Evolutionary conservation across 2,113 vertebrate species (phyloP).

Genomic region (Leptocoma aspasia): DNA sequence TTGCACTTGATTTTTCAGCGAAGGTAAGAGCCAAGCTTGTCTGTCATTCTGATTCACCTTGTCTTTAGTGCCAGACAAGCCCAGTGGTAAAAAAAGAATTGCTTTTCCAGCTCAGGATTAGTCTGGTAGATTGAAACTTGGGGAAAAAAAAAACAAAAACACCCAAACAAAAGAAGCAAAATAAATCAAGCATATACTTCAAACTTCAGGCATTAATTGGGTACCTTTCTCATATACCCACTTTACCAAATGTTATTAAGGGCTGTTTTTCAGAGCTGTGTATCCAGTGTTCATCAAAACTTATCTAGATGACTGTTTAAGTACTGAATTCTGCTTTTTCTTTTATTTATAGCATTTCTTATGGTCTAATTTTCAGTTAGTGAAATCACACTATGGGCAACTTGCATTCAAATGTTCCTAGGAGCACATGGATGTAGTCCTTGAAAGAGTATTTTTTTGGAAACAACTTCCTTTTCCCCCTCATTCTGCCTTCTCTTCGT

Average conservation of each 20-base stretch:
- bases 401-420: background rate
- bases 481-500: background rate
- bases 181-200: background rate
- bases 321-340: background rate
- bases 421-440: background rate
- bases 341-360: background rate
- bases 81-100: background rate
- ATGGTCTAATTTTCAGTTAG: background rate
- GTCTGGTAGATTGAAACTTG: background rate
- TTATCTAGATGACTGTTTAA: background rate
- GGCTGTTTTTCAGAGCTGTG: background rate
- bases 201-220: background rate
- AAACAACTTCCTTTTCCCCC: background rate
- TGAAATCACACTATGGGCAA: background rate
- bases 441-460: background rate
- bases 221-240: background rate
- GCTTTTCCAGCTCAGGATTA: background rate
- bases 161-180: background rate
- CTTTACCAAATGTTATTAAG: background rate
- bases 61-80: background rate
- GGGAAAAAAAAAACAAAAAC: background rate
- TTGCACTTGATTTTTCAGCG: background rate
- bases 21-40: background rate
- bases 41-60: background rate
- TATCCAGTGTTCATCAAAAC: background rate